Percentiles rank a stretch among this genome's conserved stretches.
These are phyloP conservation scores for Pogoniulus pusillus DNA, from an alignment of 2,797 vertebrate genomes.

Conservation along the genomic window DNA sequence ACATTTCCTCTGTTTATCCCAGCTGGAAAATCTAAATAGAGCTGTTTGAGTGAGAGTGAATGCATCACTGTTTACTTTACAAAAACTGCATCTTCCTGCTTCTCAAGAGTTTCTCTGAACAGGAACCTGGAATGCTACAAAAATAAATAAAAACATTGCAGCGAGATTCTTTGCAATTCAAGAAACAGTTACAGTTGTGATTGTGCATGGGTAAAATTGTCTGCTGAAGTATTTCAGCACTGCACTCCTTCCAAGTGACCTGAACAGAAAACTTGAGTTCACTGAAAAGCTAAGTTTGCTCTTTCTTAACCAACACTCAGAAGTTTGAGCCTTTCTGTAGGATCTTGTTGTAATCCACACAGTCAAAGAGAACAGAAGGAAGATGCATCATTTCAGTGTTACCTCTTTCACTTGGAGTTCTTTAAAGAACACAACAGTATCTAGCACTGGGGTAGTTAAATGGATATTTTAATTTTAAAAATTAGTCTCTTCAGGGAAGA, in stretches of 20 bases:
- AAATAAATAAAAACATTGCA: constrained; percentile 4
- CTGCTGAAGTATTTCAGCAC: background rate
- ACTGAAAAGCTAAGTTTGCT: background rate
- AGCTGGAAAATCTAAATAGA: constrained; percentile 42
- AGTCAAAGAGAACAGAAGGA: background rate
- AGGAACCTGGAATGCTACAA: background rate
- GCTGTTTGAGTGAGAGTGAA: constrained; percentile 9
- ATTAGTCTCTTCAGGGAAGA: background rate
- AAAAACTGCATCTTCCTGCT: background rate
- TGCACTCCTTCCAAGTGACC: background rate
- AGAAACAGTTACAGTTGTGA: background rate
- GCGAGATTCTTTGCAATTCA: background rate
- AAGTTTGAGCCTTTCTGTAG: background rate
- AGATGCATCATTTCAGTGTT: background rate
- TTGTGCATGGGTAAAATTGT: background rate
- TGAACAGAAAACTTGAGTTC: background rate
- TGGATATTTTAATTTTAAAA: background rate
- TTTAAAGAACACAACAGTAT: background rate
- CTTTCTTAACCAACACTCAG: background rate
- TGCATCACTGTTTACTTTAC: background rate
- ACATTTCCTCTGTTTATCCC: constrained; percentile 40
- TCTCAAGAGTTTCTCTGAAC: background rate
- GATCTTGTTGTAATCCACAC: background rate
- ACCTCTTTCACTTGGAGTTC: background rate
- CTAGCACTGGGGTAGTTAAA: background rate